Conservation (phyloP, 2,888 invertebrate genomes). For the Lucinisca nassula region DNA sequence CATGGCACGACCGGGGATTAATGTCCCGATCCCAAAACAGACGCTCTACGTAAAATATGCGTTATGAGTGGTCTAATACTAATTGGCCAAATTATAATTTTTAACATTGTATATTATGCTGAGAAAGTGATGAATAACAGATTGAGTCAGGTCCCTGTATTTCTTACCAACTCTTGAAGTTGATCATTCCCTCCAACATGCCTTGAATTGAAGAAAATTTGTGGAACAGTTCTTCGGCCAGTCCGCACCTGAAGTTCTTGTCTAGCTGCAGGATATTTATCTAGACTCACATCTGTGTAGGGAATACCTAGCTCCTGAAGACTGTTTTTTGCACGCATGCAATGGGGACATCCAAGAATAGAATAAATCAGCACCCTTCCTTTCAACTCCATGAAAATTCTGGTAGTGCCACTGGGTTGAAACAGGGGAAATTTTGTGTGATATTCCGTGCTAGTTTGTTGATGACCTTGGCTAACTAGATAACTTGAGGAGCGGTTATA, state of each 20-base stretch:
- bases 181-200: slow-evolving; percentile 87
- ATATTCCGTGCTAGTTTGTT: not conserved
- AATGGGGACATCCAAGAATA: slow-evolving; percentile 87
- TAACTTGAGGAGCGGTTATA: not conserved
- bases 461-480: not conserved
- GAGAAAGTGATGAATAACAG: too few species aligned
- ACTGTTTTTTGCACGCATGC: slow-evolving; percentile 85
- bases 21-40: too few species aligned
- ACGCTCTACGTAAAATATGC: too few species aligned
- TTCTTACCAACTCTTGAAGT: slow-evolving; percentile 82
- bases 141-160: too few species aligned
- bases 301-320: slow-evolving; percentile 84
- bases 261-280: slow-evolving; percentile 85
- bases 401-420: not conserved
- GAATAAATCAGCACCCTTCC: slow-evolving; percentile 87
- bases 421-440: not conserved
- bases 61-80: too few species aligned
- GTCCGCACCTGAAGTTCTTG: slow-evolving; percentile 82
- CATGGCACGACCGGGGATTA: too few species aligned
- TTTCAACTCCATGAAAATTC: slow-evolving; percentile 77
- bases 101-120: too few species aligned
- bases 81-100: too few species aligned
- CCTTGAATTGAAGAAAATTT: slow-evolving; percentile 88
- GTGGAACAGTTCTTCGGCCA: slow-evolving; percentile 86
- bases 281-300: slow-evolving; percentile 87